Evolutionary conservation across 2,113 vertebrate genomes (phyloP), one percentile per base, ranked within the genome.

Genomic region (Himantopus leucocephalus): DNA sequence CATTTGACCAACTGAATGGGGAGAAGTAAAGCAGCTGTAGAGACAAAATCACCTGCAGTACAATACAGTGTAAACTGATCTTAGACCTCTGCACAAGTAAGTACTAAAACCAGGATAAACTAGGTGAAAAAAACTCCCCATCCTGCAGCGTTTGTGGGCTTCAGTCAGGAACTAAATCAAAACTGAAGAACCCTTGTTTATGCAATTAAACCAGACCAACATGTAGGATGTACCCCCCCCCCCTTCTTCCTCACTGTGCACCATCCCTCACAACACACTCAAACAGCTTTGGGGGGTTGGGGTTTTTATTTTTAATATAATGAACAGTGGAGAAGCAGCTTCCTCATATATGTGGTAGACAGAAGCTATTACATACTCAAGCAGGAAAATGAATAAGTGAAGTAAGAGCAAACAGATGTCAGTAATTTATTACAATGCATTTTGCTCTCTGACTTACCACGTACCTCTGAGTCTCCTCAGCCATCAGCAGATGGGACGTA

Each of bases 351-450:
- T 15, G 52, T 6, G 39, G 53, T 6, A 88, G 74, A 74, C 34
- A 76, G 89, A 87, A 83, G 15, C 35, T 26, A 50, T 32, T 62
- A 39, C 58, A 62, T 29, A 80, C 47, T 80, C 68, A 64, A 89
- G 55, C 32, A 83, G 73, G 63, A 85, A 88, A n/a, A 84, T 66
- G 27, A 93, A 10, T 60, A 74, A 74, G 58, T 62, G 78, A 79
- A 76, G 12, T 85, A 64, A 67, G 64, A 62, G 55, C 59, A 92
- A 95, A 95, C 64, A 97, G 76, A 91, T 79, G 81, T 79, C 73
- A 60, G 21, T 82, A 37, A 80, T 71, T 76, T 67, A 62, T 66
- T 50, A 70, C 18, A 66, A 64, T 2, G 4, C 41, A 62, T 74
- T 83, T 89, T 85, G 47, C n/a, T 78, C 48, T 94, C 75, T 41